Evolutionary conservation across 2,888 invertebrate species (phyloP).

Genomic region (Drosophila putrida): DNA sequence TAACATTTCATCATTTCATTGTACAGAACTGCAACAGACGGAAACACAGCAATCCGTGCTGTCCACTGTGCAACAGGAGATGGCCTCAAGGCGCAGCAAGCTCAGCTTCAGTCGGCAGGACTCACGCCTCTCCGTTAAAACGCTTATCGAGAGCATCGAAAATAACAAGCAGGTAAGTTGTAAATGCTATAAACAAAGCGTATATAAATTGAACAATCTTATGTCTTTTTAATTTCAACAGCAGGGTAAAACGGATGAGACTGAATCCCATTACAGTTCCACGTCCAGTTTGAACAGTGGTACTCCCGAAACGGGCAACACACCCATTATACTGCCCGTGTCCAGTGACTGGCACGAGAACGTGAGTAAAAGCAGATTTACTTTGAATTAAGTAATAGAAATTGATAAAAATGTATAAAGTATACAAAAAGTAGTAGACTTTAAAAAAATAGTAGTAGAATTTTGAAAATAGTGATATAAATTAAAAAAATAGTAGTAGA

Average conservation of each 20-base stretch:
- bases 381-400: too few species aligned
- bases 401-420: too few species aligned
- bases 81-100: slow-evolving; percentile 87
- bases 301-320: slow-evolving; percentile 85
- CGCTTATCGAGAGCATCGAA: slow-evolving; percentile 96
- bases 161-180: slow-evolving; percentile 90
- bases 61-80: slow-evolving; percentile 87
- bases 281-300: slow-evolving; percentile 88
- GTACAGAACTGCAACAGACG: slow-evolving; percentile 77
- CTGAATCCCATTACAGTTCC: slow-evolving; percentile 88
- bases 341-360: slow-evolving; percentile 84
- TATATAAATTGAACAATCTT: too few species aligned
- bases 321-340: slow-evolving; percentile 66
- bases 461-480: too few species aligned
- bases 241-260: slow-evolving; percentile 83
- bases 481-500: too few species aligned
- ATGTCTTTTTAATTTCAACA: not conserved
- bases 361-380: slow-evolving; percentile 60
- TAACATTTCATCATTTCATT: not conserved
- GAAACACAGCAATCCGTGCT: slow-evolving; percentile 87
- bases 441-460: too few species aligned
- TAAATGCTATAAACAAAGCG: too few species aligned
- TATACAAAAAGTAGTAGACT: too few species aligned
- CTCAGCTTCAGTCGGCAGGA: slow-evolving; percentile 86
- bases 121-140: slow-evolving; percentile 94